phyloP scores from a whole-genome alignment of 2,113 vertebrate genomes.

The Carassius auratus region DNA sequence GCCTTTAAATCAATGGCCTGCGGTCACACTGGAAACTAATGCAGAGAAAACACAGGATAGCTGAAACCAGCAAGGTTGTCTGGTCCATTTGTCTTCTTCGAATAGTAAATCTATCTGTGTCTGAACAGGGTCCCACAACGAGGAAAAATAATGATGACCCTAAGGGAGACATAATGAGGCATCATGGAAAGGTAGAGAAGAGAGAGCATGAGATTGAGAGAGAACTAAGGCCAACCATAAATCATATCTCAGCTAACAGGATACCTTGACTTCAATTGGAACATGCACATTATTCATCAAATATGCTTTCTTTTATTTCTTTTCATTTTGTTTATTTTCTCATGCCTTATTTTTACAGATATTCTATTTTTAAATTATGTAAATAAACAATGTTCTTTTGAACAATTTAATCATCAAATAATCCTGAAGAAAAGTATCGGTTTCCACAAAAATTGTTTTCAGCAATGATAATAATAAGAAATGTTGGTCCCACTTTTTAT shows the following conservation, averaged over 20 bases:
- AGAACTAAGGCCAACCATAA: conserved; percentile 33
- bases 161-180: conserved; percentile 49
- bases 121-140: conserved; percentile 50
- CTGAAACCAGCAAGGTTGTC: conserved; percentile 72
- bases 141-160: conserved; percentile 59
- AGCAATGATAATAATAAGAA: background rate
- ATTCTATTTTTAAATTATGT: too few relatives aligned
- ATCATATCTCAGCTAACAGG: conserved; percentile 4
- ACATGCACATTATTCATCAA: background rate
- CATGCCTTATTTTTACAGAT: background rate
- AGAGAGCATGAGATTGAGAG: conserved; percentile 19
- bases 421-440: too few relatives aligned
- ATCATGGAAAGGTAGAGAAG: conserved; percentile 40
- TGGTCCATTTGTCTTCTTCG: conserved; percentile 73
- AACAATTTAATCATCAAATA: too few relatives aligned
- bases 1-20: conserved; percentile 70
- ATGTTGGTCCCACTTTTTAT: background rate
- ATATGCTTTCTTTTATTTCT: background rate
- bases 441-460: background rate
- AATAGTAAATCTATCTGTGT: conserved; percentile 74
- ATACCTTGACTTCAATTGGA: background rate
- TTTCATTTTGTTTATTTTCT: too few relatives aligned
- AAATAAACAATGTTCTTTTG: too few relatives aligned
- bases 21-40: conserved; percentile 67
- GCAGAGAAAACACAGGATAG: conserved; percentile 58